Conservation (phyloP, 1,140 invertebrate species). For the Leptoteleia sp. region DNA sequence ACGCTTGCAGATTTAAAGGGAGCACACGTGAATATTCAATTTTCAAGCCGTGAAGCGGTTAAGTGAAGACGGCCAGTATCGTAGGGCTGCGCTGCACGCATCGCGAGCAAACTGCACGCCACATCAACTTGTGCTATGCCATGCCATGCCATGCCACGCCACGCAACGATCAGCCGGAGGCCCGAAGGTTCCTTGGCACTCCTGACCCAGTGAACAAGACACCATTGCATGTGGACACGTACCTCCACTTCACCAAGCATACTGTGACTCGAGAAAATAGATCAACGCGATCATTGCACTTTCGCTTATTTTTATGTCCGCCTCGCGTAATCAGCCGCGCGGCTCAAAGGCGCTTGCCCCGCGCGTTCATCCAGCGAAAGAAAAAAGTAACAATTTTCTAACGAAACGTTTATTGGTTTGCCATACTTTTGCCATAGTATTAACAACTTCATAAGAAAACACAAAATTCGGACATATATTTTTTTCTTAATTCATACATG, state of each 20-base stretch:
- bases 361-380: too few species aligned
- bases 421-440: too few species aligned
- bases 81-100: constrained; percentile 71
- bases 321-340: too few species aligned
- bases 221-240: constrained; percentile 74
- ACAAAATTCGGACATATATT: too few species aligned
- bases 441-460: too few species aligned
- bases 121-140: constrained; percentile 66
- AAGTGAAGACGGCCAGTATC: constrained; percentile 56
- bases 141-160: constrained; percentile 65
- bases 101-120: constrained; percentile 72
- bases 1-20: constrained; percentile 34
- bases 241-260: constrained; percentile 29
- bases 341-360: too few species aligned
- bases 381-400: too few species aligned
- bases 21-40: constrained; percentile 59
- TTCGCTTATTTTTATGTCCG: constrained; percentile 12
- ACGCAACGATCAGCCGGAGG: constrained; percentile 76
- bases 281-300: constrained; percentile 21
- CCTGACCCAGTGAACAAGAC: constrained; percentile 79
- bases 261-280: constrained; percentile 32
- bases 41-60: constrained; percentile 47
- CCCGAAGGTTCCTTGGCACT: constrained; percentile 77
- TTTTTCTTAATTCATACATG: too few species aligned
- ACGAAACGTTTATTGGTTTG: too few species aligned